A percentile compares a stretch with the other conserved stretches of the same genome.
Evolutionary conservation across 2,888 invertebrate genomes (phyloP).

Genomic region (Drosophila paramelanica): DNA sequence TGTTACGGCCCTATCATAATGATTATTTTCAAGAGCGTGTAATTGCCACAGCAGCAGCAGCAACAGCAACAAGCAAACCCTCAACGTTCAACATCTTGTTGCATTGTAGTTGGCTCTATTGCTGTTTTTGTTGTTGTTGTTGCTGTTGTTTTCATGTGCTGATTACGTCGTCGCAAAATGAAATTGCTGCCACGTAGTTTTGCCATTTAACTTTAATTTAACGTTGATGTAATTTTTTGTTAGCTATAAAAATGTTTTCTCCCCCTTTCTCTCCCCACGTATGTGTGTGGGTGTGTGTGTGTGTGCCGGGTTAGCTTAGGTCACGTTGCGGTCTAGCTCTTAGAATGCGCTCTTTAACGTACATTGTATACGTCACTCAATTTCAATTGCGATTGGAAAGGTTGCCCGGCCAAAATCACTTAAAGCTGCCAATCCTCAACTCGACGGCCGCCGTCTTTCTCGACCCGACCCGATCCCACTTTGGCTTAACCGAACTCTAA

Average conservation of each 20-base stretch:
- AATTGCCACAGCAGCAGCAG: constrained; percentile 59
- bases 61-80: constrained; percentile 9
- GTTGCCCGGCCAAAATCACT: constrained; percentile 69
- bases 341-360: constrained; percentile 9
- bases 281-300: constrained; percentile 8
- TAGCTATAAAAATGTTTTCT: constrained; percentile 66
- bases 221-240: constrained; percentile 77
- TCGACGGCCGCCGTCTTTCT: background rate
- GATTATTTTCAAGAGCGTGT: constrained; percentile 75
- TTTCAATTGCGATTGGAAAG: constrained; percentile 71
- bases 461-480: background rate
- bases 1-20: constrained; percentile 74
- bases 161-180: constrained; percentile 69
- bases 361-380: constrained; percentile 52
- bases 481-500: constrained; percentile 28
- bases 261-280: background rate
- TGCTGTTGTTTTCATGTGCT: constrained; percentile 49
- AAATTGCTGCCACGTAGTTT: constrained; percentile 81
- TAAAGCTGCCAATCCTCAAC: constrained; percentile 69
- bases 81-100: constrained; percentile 28
- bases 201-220: constrained; percentile 81
- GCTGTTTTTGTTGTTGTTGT: constrained; percentile 16
- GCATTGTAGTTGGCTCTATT: constrained; percentile 20
- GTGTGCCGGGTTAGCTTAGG: constrained; percentile 48
- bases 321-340: constrained; percentile 67